Conservation (phyloP, 30 jellyfish, hydroid and myxozoan genomes). For the Pelagia noctiluca region DNA sequence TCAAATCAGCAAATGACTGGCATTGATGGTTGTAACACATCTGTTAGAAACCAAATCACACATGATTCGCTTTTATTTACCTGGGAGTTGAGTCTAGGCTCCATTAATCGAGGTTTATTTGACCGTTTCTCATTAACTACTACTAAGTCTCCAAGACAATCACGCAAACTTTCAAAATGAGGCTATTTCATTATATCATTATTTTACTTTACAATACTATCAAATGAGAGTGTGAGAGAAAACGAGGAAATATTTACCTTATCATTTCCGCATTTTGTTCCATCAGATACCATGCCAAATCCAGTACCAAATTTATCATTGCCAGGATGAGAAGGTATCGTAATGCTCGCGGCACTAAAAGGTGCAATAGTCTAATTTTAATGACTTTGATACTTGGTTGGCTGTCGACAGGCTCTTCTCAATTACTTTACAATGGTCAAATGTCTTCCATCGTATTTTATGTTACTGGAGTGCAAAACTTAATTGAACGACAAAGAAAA, state of each 20-base stretch:
- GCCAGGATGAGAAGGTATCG: constrained; percentile 16
- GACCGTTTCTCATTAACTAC: too few species aligned
- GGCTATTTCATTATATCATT: too few species aligned
- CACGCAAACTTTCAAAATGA: too few species aligned
- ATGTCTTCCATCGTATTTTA: too few species aligned
- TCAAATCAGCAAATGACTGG: not conserved
- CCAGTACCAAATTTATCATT: constrained; percentile 61
- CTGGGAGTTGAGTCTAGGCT: not conserved
- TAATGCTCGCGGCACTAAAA: constrained; percentile 2
- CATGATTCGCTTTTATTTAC: not conserved
- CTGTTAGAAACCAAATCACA: not conserved
- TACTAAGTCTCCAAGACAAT: too few species aligned
- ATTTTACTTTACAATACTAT: not conserved
- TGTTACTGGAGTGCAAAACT: too few species aligned
- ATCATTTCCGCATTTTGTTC: constrained; percentile 69
- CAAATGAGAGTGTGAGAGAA: not conserved
- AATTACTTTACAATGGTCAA: too few species aligned
- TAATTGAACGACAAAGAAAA: too few species aligned
- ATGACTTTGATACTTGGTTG: too few species aligned
- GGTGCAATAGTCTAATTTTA: not conserved
- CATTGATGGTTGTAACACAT: not conserved
- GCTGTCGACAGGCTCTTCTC: too few species aligned
- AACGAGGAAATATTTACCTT: constrained; percentile 26
- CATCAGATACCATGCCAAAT: constrained; percentile 67
- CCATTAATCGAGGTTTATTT: not conserved